Evolutionary conservation across 2,113 vertebrate species (phyloP).

Genomic region (Ranitomeya imitator): DNA sequence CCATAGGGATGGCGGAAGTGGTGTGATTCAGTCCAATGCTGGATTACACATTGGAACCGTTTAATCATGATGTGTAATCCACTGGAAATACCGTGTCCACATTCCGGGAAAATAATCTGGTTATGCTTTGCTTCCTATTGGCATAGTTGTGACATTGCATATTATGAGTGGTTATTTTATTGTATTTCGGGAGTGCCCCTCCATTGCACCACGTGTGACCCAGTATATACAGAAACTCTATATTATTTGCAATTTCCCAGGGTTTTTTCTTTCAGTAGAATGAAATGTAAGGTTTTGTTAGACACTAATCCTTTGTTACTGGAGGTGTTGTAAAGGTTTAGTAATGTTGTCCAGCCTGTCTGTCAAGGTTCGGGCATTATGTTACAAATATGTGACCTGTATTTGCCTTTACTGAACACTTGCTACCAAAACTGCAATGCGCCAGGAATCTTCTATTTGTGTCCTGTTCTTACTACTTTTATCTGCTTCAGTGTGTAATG

Average conservation of each 20-base stretch:
- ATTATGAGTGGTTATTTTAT: too few relatives aligned
- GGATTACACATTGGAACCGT: too few relatives aligned
- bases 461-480: background rate
- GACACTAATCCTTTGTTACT: background rate
- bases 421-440: background rate
- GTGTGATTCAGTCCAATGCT: too few relatives aligned
- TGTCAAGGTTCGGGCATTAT: conserved; percentile 25
- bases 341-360: conserved; percentile 42
- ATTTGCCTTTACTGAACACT: background rate
- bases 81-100: too few relatives aligned
- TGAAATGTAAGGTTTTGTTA: background rate
- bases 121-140: too few relatives aligned
- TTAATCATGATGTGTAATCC: too few relatives aligned
- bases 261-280: background rate
- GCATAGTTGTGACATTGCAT: too few relatives aligned
- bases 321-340: background rate
- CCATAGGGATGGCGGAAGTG: too few relatives aligned
- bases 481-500: background rate
- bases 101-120: too few relatives aligned
- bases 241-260: background rate
- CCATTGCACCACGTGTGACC: too few relatives aligned
- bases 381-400: conserved; percentile 10
- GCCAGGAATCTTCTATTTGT: background rate
- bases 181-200: too few relatives aligned
- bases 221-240: too few relatives aligned